Evolutionary conservation across 1,140 invertebrate species (phyloP).

Genomic region (Subanguina moxae): DNA sequence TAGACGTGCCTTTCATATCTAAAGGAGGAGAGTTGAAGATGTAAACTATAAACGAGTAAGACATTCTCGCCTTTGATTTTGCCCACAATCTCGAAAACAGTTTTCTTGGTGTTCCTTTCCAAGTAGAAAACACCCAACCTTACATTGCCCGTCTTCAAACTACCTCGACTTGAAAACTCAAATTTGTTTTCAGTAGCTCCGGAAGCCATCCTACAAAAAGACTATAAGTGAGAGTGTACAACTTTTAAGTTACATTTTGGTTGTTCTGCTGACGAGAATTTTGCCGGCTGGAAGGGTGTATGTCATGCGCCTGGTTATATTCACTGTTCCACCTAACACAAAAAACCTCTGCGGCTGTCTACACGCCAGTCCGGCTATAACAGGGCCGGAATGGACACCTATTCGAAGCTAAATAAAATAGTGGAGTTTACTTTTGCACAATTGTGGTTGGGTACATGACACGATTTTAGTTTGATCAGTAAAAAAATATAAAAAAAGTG

Average conservation of each 20-base stretch:
- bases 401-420: slow-evolving; percentile 26
- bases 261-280: slow-evolving; percentile 22
- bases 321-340: slow-evolving; percentile 20
- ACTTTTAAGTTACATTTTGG: slow-evolving; percentile 28
- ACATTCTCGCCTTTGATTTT: slow-evolving; percentile 4
- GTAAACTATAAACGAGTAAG: no score
- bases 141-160: slow-evolving; percentile 32
- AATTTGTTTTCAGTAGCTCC: slow-evolving; percentile 25
- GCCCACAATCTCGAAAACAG: slow-evolving; percentile 23
- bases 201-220: slow-evolving; percentile 16
- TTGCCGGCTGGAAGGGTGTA: slow-evolving; percentile 4
- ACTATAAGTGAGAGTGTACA: no score
- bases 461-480: no score
- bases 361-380: slow-evolving; percentile 25
- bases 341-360: slow-evolving; percentile 5
- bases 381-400: slow-evolving; percentile 25
- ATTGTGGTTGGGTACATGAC: no score
- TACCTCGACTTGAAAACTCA: slow-evolving; percentile 23
- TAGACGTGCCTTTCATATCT: slow-evolving; percentile 4
- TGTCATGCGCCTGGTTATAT: slow-evolving; percentile 18
- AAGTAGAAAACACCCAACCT: slow-evolving; percentile 32
- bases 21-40: not conserved
- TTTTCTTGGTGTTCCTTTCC: slow-evolving; percentile 31
- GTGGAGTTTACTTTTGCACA: no score
- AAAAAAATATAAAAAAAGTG: no score